Base-by-base conservation (phyloP, 2,113 vertebrate genomes). In the Pseudorectes ferrugineus region DNA sequence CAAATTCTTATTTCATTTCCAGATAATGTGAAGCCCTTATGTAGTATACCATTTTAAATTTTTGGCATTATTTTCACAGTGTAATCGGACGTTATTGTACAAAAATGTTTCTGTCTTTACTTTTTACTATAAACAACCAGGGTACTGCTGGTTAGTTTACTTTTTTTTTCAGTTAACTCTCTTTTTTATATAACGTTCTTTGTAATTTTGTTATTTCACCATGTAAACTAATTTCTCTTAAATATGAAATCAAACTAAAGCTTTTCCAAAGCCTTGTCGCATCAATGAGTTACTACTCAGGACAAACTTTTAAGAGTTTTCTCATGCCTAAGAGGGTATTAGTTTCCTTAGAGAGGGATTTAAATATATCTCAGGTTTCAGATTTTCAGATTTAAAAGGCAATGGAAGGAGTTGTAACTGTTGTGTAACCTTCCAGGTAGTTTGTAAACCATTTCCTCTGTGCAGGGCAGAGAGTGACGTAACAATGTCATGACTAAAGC, bases 1-100 rank as follows among this genome's bases (percentile, higher is more conserved):
- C 38, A 83, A 85, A 76, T 55, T 67, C 9, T 43, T 29, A 35
- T 35, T 33, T 63, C 1, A 55, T 55, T 76, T 72, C 23, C 17
- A 80, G 31, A 73, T 26, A 55, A 42, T 25, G 1, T 10, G 14
- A 59, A 76, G 19, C 4, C 2, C 3, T 52, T 48, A 71, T 52
- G 7, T 48, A 57, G 6, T 12, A 31, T 58, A 35, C 5, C 2
- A 36, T 87, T 84, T 77, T 16, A n/a, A 86, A 54, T 36, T 21
- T 3, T 55, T 49, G 6, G 9, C 4, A 2, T 40, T 75, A 29
- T 70, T 82, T 61, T 48, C 31, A 71, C 9, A 66, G 14, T 19
- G 9, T 33, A 51, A 55, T 38, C 0, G 0, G 23, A 46, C 0
- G 1, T 18, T 65, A 11, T 17, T 36, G 12, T 29, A 45, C 24